phyloP scores from a whole-genome alignment of 2,888 invertebrate genomes.

The Agrotis clavis region DNA sequence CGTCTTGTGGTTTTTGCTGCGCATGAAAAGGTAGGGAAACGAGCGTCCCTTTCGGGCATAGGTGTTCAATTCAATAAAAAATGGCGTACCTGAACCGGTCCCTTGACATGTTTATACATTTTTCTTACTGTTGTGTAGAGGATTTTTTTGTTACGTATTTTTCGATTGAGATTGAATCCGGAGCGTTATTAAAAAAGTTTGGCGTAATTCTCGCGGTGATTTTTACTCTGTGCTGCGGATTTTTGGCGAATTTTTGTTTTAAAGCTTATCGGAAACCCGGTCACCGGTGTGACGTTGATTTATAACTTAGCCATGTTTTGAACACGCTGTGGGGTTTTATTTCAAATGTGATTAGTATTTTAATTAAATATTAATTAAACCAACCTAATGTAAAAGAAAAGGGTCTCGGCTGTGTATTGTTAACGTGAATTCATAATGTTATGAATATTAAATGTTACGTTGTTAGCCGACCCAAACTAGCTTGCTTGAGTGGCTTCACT shows the following conservation, averaged over 20 bases:
- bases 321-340: constrained; percentile 61
- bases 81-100: constrained; percentile 90
- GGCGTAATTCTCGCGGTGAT: constrained; percentile 83
- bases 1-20: constrained; percentile 74
- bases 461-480: constrained; percentile 61
- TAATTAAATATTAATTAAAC: constrained; percentile 57
- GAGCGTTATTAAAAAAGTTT: constrained; percentile 90
- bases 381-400: constrained; percentile 34
- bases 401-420: constrained; percentile 51
- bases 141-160: constrained; percentile 86
- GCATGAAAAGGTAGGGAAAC: constrained; percentile 79
- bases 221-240: constrained; percentile 77
- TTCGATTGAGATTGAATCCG: constrained; percentile 88
- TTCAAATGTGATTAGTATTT: constrained; percentile 57
- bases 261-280: constrained; percentile 60
- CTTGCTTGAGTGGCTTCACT: constrained; percentile 62
- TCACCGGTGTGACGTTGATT: constrained; percentile 70
- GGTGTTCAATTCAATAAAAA: constrained; percentile 90
- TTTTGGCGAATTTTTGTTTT: constrained; percentile 73
- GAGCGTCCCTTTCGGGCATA: constrained; percentile 85
- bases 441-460: constrained; percentile 69
- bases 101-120: constrained; percentile 89
- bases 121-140: constrained; percentile 86
- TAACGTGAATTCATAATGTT: constrained; percentile 65
- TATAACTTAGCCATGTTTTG: constrained; percentile 70